phyloP scores from a whole-genome alignment of 2,797 vertebrate species.

The Paramormyrops hopkinsi region DNA sequence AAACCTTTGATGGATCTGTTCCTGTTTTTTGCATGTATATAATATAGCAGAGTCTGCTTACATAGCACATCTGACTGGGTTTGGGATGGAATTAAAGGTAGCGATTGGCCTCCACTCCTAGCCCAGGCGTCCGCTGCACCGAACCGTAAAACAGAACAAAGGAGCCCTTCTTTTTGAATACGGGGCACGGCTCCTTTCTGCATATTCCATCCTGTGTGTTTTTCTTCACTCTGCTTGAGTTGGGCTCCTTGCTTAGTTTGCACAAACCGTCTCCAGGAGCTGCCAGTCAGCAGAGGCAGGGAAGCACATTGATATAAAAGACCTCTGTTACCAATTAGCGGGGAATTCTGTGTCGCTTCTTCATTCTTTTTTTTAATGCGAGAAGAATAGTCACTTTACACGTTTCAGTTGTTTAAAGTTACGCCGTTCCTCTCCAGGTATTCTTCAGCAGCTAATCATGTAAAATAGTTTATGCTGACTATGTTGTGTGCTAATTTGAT shows the following conservation, averaged over 20 bases:
- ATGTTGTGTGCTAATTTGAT: not conserved
- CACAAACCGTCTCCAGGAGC: not conserved
- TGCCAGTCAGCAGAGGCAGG: not conserved
- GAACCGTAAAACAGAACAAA: conserved; percentile 15
- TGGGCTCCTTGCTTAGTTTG: not conserved
- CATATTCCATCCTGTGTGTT: conserved; percentile 24
- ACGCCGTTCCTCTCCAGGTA: not conserved
- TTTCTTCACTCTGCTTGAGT: conserved; percentile 8
- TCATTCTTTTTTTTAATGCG: not conserved
- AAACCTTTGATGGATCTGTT: not conserved
- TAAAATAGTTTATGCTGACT: not conserved
- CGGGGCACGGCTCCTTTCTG: conserved; percentile 4
- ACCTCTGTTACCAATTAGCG: not conserved
- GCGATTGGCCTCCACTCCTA: not conserved
- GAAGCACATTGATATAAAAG: conserved; percentile 8
- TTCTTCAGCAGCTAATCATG: not conserved
- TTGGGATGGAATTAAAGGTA: not conserved
- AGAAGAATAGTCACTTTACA: not conserved
- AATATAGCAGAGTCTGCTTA: not conserved
- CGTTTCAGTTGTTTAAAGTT: not conserved
- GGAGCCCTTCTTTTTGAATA: conserved; percentile 11
- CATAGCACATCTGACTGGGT: not conserved
- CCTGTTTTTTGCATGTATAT: not conserved
- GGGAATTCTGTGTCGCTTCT: not conserved
- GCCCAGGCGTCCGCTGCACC: not conserved